Evolutionary conservation across 2,888 invertebrate species (phyloP), one percentile per base, ranked within the genome.

Genomic region (Itoplectis maculator): DNA sequence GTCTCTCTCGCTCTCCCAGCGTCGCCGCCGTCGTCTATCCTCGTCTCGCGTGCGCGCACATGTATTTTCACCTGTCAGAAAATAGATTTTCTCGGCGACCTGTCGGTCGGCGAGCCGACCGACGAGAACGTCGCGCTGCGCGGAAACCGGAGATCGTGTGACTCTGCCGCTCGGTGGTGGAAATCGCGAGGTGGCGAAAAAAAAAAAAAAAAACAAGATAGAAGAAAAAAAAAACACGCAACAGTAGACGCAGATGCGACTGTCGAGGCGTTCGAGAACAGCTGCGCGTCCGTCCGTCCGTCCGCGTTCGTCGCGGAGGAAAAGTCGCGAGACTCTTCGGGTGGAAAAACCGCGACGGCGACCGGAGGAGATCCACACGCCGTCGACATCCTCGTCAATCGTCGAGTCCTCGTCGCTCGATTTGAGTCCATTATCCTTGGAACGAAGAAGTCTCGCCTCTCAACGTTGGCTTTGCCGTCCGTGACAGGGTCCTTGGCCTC

Each of bases 401-500:
- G 18, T 3, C 8, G 49, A 20, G 18, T 51, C 18, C 18, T 18
- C 4, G 9, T 29, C 29, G 29, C 29, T 29, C 35, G 47, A 18
- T 74, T 1, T 15, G 18, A n/a, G n/a, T n/a, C 37, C n/a, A 18
- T 54, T 37, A 74, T 74, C 65, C 61, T 74, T 51, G 51, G 47
- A 65, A 45, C 74, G 23, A 45, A 54, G 54, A 49, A 47, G 49
- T 68, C 65, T 45, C 35, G 63, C 18, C n/a, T n/a, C n/a, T n/a
- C n/a, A n/a, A n/a, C n/a, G 47, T 47, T 68, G 63, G 42, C 78
- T 69, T 76, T 76, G 54, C 68, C 20, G 78, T 79, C 75, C 73
- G 80, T 74, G 78, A 74, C 77, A 84, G 69, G 82, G 84, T 85
- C 81, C 82, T 85, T 85, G 84, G 84, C 82, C 84, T 84, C 84